Evolutionary conservation across 2,888 invertebrate genomes (phyloP).

Genomic region (Octonoba sinensis): DNA sequence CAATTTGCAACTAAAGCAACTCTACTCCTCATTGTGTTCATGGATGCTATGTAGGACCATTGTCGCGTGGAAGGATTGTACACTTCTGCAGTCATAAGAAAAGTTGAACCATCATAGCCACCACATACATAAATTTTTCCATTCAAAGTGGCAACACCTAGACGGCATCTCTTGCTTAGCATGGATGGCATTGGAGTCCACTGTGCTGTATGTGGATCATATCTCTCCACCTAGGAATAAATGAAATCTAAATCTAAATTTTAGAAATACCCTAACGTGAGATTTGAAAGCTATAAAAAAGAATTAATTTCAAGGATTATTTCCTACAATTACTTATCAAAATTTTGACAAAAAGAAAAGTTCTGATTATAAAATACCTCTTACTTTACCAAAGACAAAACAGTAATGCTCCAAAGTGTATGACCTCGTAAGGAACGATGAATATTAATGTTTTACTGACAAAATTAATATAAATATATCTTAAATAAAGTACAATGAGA

Average conservation of each 20-base stretch:
- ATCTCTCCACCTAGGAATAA: conserved; percentile 78
- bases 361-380: no score
- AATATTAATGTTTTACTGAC: no score
- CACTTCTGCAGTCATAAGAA: conserved; percentile 85
- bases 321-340: no score
- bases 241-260: background rate
- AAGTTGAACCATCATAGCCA: conserved; percentile 87
- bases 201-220: conserved; percentile 80
- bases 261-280: background rate
- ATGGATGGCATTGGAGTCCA: conserved; percentile 85
- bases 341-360: no score
- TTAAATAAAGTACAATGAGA: no score
- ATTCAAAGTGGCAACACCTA: conserved; percentile 85
- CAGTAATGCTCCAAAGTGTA: no score
- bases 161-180: conserved; percentile 84
- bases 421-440: no score
- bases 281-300: background rate
- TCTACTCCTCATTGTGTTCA: conserved; percentile 85
- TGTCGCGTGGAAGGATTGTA: conserved; percentile 81
- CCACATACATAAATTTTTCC: conserved; percentile 87
- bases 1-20: conserved; percentile 86
- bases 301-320: background rate
- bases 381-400: no score
- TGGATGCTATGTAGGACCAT: conserved; percentile 75
- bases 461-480: no score